These are phyloP conservation scores for Trochalopteron elliotii DNA, from an alignment of 2,113 vertebrate species.

Conservation along the genomic window DNA sequence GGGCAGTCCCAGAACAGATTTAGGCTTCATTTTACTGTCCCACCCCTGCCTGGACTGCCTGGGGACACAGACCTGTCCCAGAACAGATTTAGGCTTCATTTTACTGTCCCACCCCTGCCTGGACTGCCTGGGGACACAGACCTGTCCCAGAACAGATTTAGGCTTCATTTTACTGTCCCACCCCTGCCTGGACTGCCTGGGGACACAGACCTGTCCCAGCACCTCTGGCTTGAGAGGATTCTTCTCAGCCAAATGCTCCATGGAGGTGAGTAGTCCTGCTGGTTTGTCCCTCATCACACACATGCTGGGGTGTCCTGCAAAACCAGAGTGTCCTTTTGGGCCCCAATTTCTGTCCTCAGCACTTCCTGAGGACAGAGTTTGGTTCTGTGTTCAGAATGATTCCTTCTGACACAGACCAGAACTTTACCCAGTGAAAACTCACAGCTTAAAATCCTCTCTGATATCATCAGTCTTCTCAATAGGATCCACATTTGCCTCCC, in stretches of 20 bases:
- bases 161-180: neutral
- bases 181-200: neutral
- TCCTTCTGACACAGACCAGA: neutral
- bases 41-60: neutral
- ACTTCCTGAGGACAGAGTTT: neutral
- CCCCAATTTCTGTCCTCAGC: neutral
- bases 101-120: neutral
- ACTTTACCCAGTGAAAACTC: neutral
- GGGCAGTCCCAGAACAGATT: neutral
- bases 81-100: neutral
- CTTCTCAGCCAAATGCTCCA: neutral
- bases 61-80: neutral
- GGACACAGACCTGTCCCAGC: neutral
- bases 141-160: neutral
- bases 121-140: neutral
- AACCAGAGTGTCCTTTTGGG: neutral
- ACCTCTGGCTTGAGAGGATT: neutral
- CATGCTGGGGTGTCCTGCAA: neutral
- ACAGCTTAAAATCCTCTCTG: neutral
- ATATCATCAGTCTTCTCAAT: neutral
- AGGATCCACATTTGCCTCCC: neutral
- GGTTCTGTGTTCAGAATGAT: neutral
- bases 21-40: too few relatives aligned
- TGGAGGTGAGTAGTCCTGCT: neutral
- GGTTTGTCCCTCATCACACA: neutral